Evolutionary conservation across 2,888 invertebrate species (phyloP).

Genomic region (Colostygia pectinataria): DNA sequence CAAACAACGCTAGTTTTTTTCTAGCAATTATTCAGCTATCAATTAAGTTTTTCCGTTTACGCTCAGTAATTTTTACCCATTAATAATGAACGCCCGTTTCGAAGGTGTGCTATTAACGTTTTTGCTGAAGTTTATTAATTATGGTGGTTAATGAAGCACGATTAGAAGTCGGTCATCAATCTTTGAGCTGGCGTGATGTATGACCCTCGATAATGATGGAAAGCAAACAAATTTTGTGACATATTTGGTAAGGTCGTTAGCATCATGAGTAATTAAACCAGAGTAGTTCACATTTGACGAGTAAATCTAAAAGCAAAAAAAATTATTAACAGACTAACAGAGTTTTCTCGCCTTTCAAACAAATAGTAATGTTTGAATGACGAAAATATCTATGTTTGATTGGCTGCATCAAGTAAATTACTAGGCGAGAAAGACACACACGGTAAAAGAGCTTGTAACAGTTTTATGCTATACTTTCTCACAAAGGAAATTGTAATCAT

Average conservation of each 20-base stretch:
- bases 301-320: too few relatives aligned
- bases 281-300: neutral
- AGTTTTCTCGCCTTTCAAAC: too few relatives aligned
- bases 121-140: conserved; percentile 50
- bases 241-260: conserved; percentile 46
- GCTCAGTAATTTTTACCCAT: conserved; percentile 19
- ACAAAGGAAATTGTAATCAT: too few relatives aligned
- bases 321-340: too few relatives aligned
- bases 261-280: conserved; percentile 27
- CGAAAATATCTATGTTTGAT: too few relatives aligned
- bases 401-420: too few relatives aligned
- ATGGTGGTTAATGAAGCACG: conserved; percentile 58
- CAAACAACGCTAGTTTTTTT: conserved; percentile 4
- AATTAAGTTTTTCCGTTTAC: conserved; percentile 6
- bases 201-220: conserved; percentile 51
- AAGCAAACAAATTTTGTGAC: conserved; percentile 44
- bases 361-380: too few relatives aligned
- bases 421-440: too few relatives aligned
- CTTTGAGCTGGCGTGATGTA: conserved; percentile 55
- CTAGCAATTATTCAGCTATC: neutral
- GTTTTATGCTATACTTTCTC: too few relatives aligned
- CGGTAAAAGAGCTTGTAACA: too few relatives aligned
- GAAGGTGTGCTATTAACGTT: conserved; percentile 45
- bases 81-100: conserved; percentile 34
- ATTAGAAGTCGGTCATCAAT: conserved; percentile 63